Percentiles rank a stretch among this genome's conserved stretches.
These are phyloP conservation scores for Epirrhoe alternata DNA, from an alignment of 2,888 invertebrate species.

Conservation along the genomic window DNA sequence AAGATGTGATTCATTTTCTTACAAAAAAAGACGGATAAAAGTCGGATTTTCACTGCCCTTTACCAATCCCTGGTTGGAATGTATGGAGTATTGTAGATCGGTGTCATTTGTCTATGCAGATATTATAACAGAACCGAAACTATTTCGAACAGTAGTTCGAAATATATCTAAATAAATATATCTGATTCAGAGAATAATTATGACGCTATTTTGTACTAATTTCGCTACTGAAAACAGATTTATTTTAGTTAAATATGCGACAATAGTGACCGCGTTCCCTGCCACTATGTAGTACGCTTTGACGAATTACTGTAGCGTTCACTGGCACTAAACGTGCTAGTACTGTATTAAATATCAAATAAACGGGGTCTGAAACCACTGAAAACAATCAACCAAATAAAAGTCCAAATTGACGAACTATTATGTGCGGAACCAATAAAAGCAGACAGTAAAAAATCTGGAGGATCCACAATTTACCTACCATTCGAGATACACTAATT, in stretches of 20 bases:
- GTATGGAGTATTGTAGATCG: slow-evolving; percentile 39
- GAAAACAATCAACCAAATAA: slow-evolving; percentile 31
- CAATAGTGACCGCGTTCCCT: background rate
- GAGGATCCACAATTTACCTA: slow-evolving; percentile 46
- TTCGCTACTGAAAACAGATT: slow-evolving; percentile 24
- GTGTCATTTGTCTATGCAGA: slow-evolving; percentile 42
- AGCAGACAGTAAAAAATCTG: slow-evolving; percentile 42
- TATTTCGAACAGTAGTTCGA: slow-evolving; percentile 29
- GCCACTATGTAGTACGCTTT: no score
- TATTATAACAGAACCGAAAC: slow-evolving; percentile 35
- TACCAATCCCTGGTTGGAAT: slow-evolving; percentile 36
- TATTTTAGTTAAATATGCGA: background rate
- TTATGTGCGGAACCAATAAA: slow-evolving; percentile 42
- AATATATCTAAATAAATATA: no score
- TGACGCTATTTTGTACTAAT: slow-evolving; percentile 30
- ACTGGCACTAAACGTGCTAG: no score
- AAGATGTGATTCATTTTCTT: background rate
- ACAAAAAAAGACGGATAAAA: slow-evolving; percentile 12
- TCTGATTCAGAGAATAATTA: slow-evolving; percentile 30
- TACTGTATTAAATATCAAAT: no score
- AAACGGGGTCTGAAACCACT: slow-evolving; percentile 11
- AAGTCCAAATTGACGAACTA: slow-evolving; percentile 40
- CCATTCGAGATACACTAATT: slow-evolving; percentile 46
- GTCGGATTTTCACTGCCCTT: slow-evolving; percentile 12
- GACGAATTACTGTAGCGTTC: no score